A percentile compares a stretch with the other conserved stretches of the same genome.
Evolutionary conservation across 2,888 invertebrate genomes (phyloP).

Genomic region (Hyposoter didymator): DNA sequence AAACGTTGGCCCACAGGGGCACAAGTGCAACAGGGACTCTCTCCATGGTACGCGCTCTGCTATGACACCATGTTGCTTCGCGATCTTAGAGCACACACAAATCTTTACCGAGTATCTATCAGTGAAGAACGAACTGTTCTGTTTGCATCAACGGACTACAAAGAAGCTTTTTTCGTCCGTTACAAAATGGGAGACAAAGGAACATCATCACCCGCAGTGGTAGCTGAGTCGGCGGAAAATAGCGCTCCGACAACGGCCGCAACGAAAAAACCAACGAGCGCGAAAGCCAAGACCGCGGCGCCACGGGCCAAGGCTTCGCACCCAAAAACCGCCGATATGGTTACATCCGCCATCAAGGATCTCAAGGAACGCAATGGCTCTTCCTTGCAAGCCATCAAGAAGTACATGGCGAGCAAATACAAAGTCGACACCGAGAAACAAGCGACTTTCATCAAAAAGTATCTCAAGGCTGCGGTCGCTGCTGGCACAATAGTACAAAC

Average conservation of each 20-base stretch:
- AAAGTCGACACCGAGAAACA: slow-evolving; percentile 86
- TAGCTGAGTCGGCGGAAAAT: slow-evolving; percentile 54
- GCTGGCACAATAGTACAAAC: slow-evolving; percentile 85
- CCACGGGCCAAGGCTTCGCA: slow-evolving; percentile 83
- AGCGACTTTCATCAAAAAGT: slow-evolving; percentile 86
- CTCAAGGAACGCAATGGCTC: slow-evolving; percentile 86
- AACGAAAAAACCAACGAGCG: slow-evolving; percentile 69
- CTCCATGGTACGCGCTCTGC: slow-evolving; percentile 66
- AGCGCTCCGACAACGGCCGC: slow-evolving; percentile 28
- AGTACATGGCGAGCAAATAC: slow-evolving; percentile 86
- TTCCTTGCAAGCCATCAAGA: slow-evolving; percentile 86
- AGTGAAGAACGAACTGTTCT: background rate
- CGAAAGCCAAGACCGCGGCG: slow-evolving; percentile 74
- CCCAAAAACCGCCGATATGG: slow-evolving; percentile 86
- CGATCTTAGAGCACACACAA: background rate
- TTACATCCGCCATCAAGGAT: slow-evolving; percentile 85
- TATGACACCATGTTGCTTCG: background rate
- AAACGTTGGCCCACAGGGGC: background rate
- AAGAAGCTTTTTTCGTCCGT: background rate
- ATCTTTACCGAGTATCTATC: background rate
- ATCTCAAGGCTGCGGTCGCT: slow-evolving; percentile 85
- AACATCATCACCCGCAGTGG: slow-evolving; percentile 45
- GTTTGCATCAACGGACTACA: background rate
- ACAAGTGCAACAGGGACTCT: slow-evolving; percentile 55
- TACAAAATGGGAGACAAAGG: slow-evolving; percentile 42